Evolutionary conservation across 2,113 vertebrate species (phyloP), one percentile per base, ranked within the genome.

Genomic region (Nyctereutes procyonoides): DNA sequence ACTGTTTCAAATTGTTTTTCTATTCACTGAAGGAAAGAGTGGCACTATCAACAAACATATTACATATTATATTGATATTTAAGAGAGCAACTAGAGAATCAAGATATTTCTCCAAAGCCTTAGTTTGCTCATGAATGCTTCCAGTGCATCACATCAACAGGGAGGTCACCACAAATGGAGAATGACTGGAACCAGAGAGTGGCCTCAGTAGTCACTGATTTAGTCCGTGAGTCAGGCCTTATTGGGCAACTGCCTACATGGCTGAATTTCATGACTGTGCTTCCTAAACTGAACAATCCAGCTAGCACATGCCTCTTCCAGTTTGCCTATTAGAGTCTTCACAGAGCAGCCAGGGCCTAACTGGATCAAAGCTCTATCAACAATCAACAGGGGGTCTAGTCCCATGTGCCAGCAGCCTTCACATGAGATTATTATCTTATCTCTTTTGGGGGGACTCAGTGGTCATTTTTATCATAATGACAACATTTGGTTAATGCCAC

Each of bases 381-480:
- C 73, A 2, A 28, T 48, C 73, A 48, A 74, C 13, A 8, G 38
- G 24, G 73, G 13, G 55, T 90, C 84, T 56, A 56, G 53, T 86
- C 77, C 65, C 24, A 24, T 35, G 43, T 26, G 43, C 55, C 56
- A 67, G 81, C 80, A 94, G 28, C 17, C 84, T 96, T 79, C 51
- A 3, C 84, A 65, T 81, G 90, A 90, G 38, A 88, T 96, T 87
- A 73, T 43, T 1, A 0, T 32, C n/a, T 97, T 62, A 94, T 88
- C 86, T 69, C 71, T 88, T 92, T 28, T 51, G 28, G 30, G 56
- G 84, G n/a, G 24, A 86, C 67, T 90, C 73, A 88, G 43, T 96
- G 89, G 91, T 96, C 91, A 74, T 88, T 88, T 94, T 16, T 56
- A 94, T 92, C 62, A 77, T 32, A 77, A 53, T 88, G 77, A 69